Base-by-base conservation (phyloP, 2,113 vertebrate genomes). In the Polypterus bichir region DNA sequence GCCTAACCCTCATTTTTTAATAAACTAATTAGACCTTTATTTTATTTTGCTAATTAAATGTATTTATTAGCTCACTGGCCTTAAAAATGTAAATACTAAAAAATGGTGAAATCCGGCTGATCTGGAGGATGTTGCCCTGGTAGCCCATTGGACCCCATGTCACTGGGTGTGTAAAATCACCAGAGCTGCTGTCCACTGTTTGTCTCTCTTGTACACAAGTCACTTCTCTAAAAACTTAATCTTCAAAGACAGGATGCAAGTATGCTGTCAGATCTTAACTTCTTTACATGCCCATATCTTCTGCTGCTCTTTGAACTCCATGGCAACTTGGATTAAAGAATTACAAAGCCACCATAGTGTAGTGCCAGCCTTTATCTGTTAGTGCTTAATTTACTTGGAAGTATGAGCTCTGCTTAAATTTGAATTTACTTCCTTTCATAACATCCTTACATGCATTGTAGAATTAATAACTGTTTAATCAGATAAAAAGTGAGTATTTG, bases 241-340 rank as follows among this genome's bases (percentile, higher is more conserved):
- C 65, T 66, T 70, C 66, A 69, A 70, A 64, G 47, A 3, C n/a
- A 48, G 11, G 7, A 9, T 45, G 46, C 44, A 49, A 60, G 4
- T 53, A 8, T 46, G 46, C 46, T 59, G 55, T 72, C 49, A 71
- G 3, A 53, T 48, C 9, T 64, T 52, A 60, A 49, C 44, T 65
- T 49, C 68, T 60, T 69, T 60, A 48, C 44, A 3, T 66, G 5
- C 27, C 64, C 46, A 2, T 57, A 9, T n/a, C 65, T 55, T 48
- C 63, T 3, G 0, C 0, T 2, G 57, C 6, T 65, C 9, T 49
- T 64, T 0, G 0, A 52, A 58, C 64, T 5, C 66, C 64, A 47
- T 7, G 51, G 11, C 60, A 72, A 68, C 45, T 8, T 8, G 51
- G 51, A 52, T 52, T 52, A 52, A 52, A 10, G 10, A 52, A 52